A percentile compares a stretch with the other conserved stretches of the same genome.
These are phyloP conservation scores for Apaloderma vittatum DNA, from an alignment of 2,113 vertebrate species.

Conservation along the genomic window DNA sequence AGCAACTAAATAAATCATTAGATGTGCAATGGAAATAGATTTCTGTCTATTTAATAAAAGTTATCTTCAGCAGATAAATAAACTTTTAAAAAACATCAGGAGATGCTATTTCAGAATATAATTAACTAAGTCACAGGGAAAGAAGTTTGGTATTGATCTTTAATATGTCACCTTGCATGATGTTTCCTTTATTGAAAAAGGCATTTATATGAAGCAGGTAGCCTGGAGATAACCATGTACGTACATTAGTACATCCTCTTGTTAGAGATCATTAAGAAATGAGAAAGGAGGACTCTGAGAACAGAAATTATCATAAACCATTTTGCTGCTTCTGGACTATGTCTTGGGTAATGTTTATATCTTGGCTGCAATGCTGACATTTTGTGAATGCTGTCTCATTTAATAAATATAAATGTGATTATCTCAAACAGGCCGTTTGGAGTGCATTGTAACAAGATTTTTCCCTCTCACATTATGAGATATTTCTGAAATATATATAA, in stretches of 20 bases:
- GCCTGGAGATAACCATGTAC: not conserved
- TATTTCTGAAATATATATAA: not conserved
- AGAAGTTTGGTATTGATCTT: not conserved
- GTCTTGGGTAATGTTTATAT: slow-evolving; percentile 24
- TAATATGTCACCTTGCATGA: not conserved
- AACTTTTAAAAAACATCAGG: not conserved
- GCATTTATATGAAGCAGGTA: not conserved
- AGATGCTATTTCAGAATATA: not conserved
- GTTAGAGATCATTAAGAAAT: slow-evolving; percentile 23
- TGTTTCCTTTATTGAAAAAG: not conserved
- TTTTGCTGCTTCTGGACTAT: slow-evolving; percentile 55
- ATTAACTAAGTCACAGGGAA: not conserved
- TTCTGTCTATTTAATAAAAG: not conserved
- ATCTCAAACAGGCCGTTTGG: not conserved
- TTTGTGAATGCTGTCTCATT: slow-evolving; percentile 28
- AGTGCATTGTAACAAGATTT: slow-evolving; percentile 48
- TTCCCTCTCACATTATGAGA: not conserved
- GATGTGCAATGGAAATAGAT: not conserved
- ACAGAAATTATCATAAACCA: slow-evolving; percentile 39
- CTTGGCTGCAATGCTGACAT: slow-evolving; percentile 23
- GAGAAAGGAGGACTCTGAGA: not conserved
- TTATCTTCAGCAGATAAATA: not conserved
- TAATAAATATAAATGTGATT: slow-evolving; percentile 49
- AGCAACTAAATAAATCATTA: not conserved
- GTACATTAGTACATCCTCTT: not conserved